These are phyloP conservation scores for Nomada lathburiana DNA, from an alignment of 2,888 invertebrate genomes.

Conservation along the genomic window DNA sequence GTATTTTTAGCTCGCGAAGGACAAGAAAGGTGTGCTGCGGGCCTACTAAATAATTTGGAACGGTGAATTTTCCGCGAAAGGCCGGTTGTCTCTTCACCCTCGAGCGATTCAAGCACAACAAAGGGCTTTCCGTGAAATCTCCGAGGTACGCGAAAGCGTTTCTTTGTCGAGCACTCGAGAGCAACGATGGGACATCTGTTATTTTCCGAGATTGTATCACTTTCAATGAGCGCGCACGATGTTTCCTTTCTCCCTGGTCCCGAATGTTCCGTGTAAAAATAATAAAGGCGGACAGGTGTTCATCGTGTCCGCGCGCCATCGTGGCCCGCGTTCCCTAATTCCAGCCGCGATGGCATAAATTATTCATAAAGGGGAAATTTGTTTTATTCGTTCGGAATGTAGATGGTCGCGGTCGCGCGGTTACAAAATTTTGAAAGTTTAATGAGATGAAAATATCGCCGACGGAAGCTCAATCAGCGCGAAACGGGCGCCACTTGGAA, in stretches of 20 bases:
- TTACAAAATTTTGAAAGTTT: slow-evolving; percentile 51
- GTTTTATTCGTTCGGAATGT: slow-evolving; percentile 50
- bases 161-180: slow-evolving; percentile 72
- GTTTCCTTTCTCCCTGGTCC: slow-evolving; percentile 33
- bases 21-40: slow-evolving; percentile 9
- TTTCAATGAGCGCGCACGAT: slow-evolving; percentile 63
- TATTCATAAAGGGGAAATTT: slow-evolving; percentile 56
- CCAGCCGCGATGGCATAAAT: slow-evolving; percentile 47
- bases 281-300: slow-evolving; percentile 52
- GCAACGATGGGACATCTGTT: slow-evolving; percentile 71
- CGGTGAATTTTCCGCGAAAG: slow-evolving; percentile 49
- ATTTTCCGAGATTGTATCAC: slow-evolving; percentile 74
- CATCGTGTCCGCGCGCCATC: slow-evolving; percentile 10
- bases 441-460: slow-evolving; percentile 52
- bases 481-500: slow-evolving; percentile 10
- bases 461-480: slow-evolving; percentile 32
- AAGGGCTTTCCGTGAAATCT: slow-evolving; percentile 72
- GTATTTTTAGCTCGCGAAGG: neutral
- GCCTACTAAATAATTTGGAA: slow-evolving; percentile 67
- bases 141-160: slow-evolving; percentile 66
- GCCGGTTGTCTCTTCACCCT: slow-evolving; percentile 54
- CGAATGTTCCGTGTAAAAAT: slow-evolving; percentile 53
- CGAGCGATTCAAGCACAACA: slow-evolving; percentile 66
- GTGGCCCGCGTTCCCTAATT: slow-evolving; percentile 53
- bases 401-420: neutral